Evolutionary conservation across 2,888 invertebrate genomes (phyloP).

Genomic region (Drosophila engyochracea): DNA sequence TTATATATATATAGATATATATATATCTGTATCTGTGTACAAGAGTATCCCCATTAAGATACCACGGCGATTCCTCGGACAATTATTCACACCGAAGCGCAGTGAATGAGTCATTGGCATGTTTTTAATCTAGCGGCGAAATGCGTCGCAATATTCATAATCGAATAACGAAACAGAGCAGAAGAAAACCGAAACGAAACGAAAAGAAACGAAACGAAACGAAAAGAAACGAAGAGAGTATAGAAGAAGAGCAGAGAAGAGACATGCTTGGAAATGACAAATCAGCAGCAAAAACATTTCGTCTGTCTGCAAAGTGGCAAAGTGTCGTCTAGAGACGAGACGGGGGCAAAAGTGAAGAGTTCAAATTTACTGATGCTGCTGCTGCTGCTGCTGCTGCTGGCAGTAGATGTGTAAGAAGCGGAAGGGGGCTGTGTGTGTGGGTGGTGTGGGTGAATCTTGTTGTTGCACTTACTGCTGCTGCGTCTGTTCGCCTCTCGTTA

Average conservation of each 20-base stretch:
- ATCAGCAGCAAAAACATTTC: constrained; percentile 53
- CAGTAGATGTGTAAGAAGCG: neutral
- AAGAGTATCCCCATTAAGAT: constrained; percentile 6
- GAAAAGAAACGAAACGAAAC: neutral
- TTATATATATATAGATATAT: too few species aligned
- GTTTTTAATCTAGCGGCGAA: constrained; percentile 51
- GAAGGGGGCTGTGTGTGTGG: neutral
- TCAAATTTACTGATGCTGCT: constrained; percentile 1
- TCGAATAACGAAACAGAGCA: constrained; percentile 46
- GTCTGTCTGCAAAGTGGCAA: constrained; percentile 45
- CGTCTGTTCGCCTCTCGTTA: constrained; percentile 26
- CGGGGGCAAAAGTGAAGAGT: constrained; percentile 29
- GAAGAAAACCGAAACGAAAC: constrained; percentile 10
- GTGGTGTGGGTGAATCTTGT: constrained; percentile 3
- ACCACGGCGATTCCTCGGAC: neutral
- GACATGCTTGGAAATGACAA: constrained; percentile 65
- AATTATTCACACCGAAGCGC: constrained; percentile 3
- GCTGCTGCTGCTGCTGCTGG: neutral
- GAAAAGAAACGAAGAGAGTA: neutral
- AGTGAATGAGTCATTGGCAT: constrained; percentile 45
- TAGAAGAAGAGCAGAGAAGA: constrained; percentile 5
- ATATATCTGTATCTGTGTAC: neutral
- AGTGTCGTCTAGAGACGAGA: constrained; percentile 27
- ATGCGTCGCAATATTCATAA: constrained; percentile 72
- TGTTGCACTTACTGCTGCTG: constrained; percentile 21